A percentile compares a stretch with the other conserved stretches of the same genome.
Evolutionary conservation across 2,797 vertebrate species (phyloP).

Genomic region (Bovichtus variegatus): DNA sequence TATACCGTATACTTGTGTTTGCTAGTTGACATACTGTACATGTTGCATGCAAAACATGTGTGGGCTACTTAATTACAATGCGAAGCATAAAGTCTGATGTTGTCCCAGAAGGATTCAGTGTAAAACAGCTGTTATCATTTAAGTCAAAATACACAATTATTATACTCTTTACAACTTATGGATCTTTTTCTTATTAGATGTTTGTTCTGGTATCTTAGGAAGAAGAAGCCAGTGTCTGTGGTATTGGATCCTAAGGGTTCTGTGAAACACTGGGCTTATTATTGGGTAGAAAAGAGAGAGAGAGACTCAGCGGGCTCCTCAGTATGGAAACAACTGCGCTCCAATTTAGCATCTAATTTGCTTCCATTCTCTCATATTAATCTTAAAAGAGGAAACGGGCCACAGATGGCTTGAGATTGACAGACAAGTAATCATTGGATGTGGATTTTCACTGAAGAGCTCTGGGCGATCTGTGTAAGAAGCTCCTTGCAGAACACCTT

Average conservation of each 20-base stretch:
- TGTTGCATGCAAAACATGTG: not conserved
- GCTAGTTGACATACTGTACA: not conserved
- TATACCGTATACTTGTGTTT: not conserved
- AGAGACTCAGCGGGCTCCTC: constrained; percentile 57
- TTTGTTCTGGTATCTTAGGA: constrained; percentile 38
- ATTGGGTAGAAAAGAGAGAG: constrained; percentile 49
- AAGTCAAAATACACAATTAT: not conserved
- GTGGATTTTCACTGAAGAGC: constrained; percentile 59
- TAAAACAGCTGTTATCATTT: not conserved
- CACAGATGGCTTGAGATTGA: constrained; percentile 77
- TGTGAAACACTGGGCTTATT: constrained; percentile 38
- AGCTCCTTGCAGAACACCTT: constrained; percentile 72
- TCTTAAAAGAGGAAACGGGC: constrained; percentile 81
- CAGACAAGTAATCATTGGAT: constrained; percentile 79
- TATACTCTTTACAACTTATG: not conserved
- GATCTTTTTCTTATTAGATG: not conserved
- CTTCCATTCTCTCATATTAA: constrained; percentile 82
- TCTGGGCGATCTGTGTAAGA: constrained; percentile 55
- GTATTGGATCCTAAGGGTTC: constrained; percentile 39
- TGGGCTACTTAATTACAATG: not conserved
- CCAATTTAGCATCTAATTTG: constrained; percentile 86
- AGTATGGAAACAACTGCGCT: constrained; percentile 65
- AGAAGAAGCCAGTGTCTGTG: not conserved
- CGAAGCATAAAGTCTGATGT: not conserved
- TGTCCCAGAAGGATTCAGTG: not conserved